A percentile compares a stretch with the other conserved stretches of the same genome.
Evolutionary conservation across 2,888 invertebrate species (phyloP).

Genomic region (Scaptomyza reducta): DNA sequence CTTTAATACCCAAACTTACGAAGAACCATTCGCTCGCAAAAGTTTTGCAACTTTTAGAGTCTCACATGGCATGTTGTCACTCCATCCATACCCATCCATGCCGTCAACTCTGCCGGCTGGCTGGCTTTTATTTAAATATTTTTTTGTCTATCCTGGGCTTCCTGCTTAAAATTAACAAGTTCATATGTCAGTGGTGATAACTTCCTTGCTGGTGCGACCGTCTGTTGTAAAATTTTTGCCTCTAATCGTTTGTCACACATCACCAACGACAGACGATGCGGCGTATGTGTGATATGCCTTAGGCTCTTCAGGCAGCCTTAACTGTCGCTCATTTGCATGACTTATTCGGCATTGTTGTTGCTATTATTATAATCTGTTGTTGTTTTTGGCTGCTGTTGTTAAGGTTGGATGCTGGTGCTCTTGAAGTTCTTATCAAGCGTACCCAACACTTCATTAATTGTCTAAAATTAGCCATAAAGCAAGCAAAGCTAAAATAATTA

Average conservation of each 20-base stretch:
- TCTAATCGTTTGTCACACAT: slow-evolving; percentile 59
- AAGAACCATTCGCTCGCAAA: slow-evolving; percentile 5
- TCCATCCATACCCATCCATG: not conserved
- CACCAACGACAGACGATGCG: slow-evolving; percentile 43
- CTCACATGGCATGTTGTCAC: not conserved
- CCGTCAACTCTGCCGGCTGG: not conserved
- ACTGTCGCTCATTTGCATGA: slow-evolving; percentile 73
- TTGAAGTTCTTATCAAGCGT: slow-evolving; percentile 70
- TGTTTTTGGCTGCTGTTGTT: slow-evolving; percentile 22
- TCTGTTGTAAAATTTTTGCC: slow-evolving; percentile 25
- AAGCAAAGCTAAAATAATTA: slow-evolving; percentile 11
- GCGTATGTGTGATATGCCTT: slow-evolving; percentile 67
- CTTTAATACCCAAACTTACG: not conserved
- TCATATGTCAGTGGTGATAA: slow-evolving; percentile 66
- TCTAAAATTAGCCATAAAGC: slow-evolving; percentile 79
- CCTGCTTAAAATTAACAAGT: slow-evolving; percentile 67
- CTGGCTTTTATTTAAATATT: slow-evolving; percentile 11
- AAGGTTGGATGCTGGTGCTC: slow-evolving; percentile 24
- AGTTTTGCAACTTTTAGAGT: slow-evolving; percentile 19
- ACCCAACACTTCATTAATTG: slow-evolving; percentile 80
- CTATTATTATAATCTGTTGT: slow-evolving; percentile 16
- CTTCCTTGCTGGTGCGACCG: slow-evolving; percentile 22
- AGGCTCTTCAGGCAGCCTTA: slow-evolving; percentile 34
- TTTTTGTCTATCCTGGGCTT: slow-evolving; percentile 14
- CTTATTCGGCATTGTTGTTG: slow-evolving; percentile 47